Conservation (phyloP, 2,113 vertebrate species). For the rat (Rattus norvegicus) region DNA sequence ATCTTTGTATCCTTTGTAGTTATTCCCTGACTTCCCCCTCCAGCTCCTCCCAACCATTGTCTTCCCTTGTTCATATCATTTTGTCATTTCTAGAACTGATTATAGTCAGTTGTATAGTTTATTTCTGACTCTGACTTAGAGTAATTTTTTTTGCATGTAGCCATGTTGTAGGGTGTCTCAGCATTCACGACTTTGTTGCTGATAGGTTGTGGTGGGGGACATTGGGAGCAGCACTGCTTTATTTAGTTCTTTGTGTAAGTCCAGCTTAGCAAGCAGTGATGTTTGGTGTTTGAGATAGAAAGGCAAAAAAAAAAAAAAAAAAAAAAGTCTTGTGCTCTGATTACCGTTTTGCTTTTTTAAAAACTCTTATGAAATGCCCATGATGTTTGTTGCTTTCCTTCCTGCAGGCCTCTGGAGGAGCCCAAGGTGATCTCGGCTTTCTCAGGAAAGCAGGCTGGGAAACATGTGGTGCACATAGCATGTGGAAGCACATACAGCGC, state of each 20-base stretch:
- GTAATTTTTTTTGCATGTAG: not conserved
- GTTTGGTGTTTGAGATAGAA: not conserved
- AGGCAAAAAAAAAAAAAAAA: not conserved
- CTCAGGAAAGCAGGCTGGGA: conserved; percentile 95
- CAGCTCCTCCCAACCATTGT: not conserved
- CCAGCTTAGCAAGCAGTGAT: not conserved
- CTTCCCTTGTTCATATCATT: not conserved
- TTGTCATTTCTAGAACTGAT: not conserved
- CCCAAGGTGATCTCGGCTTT: conserved; percentile 94
- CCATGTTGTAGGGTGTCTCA: not conserved
- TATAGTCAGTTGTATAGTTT: not conserved
- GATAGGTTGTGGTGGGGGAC: not conserved
- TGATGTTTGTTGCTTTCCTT: conserved; percentile 7
- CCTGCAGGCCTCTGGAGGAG: conserved; percentile 94
- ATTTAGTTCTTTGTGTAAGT: not conserved
- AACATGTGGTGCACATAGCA: conserved; percentile 94
- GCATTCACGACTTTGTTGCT: not conserved
- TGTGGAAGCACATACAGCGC: conserved; percentile 98
- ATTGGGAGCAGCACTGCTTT: not conserved
- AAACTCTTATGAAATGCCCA: not conserved
- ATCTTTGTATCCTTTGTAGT: not conserved
- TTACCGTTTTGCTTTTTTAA: not conserved
- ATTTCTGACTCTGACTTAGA: not conserved
- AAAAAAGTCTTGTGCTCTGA: not conserved
- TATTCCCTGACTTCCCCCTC: fast-evolving